Percentiles rank a stretch among this genome's conserved stretches.
phyloP scores from a whole-genome alignment of 2,888 invertebrate genomes.

The Branchellion lobata region DNA sequence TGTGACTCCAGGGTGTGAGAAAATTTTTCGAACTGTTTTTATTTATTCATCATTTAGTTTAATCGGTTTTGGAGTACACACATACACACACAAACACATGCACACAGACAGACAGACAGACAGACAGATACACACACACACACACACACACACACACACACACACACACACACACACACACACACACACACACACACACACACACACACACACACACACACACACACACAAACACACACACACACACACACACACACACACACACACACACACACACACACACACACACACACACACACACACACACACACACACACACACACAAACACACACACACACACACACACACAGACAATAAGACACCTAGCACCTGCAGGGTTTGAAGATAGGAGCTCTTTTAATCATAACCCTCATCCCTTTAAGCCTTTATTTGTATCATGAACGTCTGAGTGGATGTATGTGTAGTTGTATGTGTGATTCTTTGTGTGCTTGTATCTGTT shows the following conservation, averaged over 20 bases:
- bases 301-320: slow-evolving; percentile 21
- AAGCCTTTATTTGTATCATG: too few relatives aligned
- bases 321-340: slow-evolving; percentile 18
- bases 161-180: slow-evolving; percentile 22
- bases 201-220: slow-evolving; percentile 17
- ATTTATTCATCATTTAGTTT: too few relatives aligned
- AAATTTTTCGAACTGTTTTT: too few relatives aligned
- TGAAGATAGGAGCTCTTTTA: too few relatives aligned
- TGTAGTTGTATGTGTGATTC: too few relatives aligned
- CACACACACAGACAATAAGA: neutral
- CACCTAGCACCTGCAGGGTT: too few relatives aligned
- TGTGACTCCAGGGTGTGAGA: too few relatives aligned
- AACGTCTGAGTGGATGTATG: too few relatives aligned
- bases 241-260: slow-evolving; percentile 12
- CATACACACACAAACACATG: slow-evolving; percentile 3
- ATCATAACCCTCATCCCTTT: too few relatives aligned
- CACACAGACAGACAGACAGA: neutral
- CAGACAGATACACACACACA: slow-evolving; percentile 16
- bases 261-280: slow-evolving; percentile 27
- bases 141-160: slow-evolving; percentile 27
- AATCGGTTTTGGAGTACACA: neutral
- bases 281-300: slow-evolving; percentile 25
- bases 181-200: slow-evolving; percentile 23
- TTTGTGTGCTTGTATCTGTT: too few relatives aligned
- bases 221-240: neutral